Evolutionary conservation across 1,140 invertebrate genomes (phyloP).

Genomic region (Melipona quadrifasciata): DNA sequence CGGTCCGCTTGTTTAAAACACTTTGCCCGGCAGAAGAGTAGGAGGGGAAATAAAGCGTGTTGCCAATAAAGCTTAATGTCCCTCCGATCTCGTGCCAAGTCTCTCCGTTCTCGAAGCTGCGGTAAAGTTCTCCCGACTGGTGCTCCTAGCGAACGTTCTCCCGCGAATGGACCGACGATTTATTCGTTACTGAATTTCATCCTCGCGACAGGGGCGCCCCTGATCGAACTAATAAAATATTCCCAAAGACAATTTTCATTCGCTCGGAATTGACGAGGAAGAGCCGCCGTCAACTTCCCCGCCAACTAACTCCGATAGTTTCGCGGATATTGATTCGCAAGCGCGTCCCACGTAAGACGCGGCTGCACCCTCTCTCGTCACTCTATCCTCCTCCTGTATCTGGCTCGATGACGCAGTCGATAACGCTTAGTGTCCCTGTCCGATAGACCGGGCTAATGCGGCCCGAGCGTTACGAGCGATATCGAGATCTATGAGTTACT

Average conservation of each 20-base stretch:
- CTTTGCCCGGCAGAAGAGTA: background rate
- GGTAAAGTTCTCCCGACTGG: slow-evolving; percentile 1
- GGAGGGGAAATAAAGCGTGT: slow-evolving; percentile 5
- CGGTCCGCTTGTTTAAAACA: background rate
- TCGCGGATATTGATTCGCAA: background rate
- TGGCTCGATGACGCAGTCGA: slow-evolving; percentile 25
- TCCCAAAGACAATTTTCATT: background rate
- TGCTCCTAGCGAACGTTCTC: background rate
- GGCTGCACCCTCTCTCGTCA: background rate
- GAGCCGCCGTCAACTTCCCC: background rate
- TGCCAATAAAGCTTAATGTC: slow-evolving; percentile 29
- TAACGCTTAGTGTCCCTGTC: slow-evolving; percentile 23
- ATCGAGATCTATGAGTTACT: slow-evolving; percentile 45
- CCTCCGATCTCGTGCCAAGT: slow-evolving; percentile 21
- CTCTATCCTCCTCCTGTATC: background rate
- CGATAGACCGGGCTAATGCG: slow-evolving; percentile 7
- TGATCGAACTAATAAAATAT: background rate
- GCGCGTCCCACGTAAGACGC: background rate
- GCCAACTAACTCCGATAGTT: background rate
- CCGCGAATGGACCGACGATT: background rate
- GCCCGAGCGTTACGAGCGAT: slow-evolving; percentile 8
- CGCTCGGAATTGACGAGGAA: background rate
- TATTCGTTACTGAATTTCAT: background rate
- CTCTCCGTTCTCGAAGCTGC: background rate
- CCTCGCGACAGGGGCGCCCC: accelerated